These are phyloP conservation scores for Acrobasis consociella DNA, from an alignment of 2,888 invertebrate species.

Conservation along the genomic window DNA sequence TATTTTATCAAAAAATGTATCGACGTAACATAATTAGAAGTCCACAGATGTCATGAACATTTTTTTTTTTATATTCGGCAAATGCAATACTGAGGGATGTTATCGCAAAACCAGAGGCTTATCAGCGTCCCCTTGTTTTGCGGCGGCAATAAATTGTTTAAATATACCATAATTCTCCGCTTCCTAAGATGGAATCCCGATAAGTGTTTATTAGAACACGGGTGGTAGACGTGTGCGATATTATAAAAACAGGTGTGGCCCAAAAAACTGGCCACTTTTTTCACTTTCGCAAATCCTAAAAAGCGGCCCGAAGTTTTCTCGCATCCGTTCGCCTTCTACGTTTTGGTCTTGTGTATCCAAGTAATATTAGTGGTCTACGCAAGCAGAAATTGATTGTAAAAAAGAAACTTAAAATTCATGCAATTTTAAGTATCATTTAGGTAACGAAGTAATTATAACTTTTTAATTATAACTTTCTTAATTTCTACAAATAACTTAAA, in stretches of 20 bases:
- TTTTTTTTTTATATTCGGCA: conserved; percentile 51
- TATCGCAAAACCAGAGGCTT: conserved; percentile 69
- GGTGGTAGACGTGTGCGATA: conserved; percentile 71
- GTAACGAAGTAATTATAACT: too few relatives aligned
- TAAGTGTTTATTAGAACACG: conserved; percentile 77
- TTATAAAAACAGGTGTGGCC: conserved; percentile 60
- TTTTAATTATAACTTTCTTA: too few relatives aligned
- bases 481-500: too few relatives aligned
- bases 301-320: conserved; percentile 46
- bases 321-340: neutral
- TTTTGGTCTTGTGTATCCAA: neutral
- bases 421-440: too few relatives aligned
- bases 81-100: conserved; percentile 51
- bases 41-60: conserved; percentile 25
- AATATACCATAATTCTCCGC: conserved; percentile 79
- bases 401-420: too few relatives aligned
- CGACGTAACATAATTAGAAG: conserved; percentile 10
- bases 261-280: conserved; percentile 57
- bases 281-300: conserved; percentile 59
- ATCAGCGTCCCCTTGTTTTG: conserved; percentile 71
- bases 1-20: conserved; percentile 10
- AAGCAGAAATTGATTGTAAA: too few relatives aligned
- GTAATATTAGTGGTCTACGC: too few relatives aligned
- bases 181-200: conserved; percentile 67
- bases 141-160: conserved; percentile 75